A percentile compares a stretch with the other conserved stretches of the same genome.
phyloP scores from a whole-genome alignment of 2,888 invertebrate species.

The Eupelmus urozonus region DNA sequence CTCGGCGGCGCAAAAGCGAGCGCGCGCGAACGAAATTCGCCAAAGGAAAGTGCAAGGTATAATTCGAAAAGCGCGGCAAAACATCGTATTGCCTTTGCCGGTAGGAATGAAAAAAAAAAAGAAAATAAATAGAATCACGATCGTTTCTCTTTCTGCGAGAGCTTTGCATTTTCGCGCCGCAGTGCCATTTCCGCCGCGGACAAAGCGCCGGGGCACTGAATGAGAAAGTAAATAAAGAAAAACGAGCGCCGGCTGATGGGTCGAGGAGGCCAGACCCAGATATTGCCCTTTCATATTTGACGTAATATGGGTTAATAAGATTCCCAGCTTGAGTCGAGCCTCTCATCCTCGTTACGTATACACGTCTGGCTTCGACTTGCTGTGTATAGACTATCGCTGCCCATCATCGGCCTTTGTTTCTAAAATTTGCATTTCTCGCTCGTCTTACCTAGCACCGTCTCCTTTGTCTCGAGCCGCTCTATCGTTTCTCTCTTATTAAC shows the following conservation, averaged over 20 bases:
- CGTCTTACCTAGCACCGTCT: background rate
- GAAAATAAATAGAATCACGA: too few species aligned
- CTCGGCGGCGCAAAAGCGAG: conserved; percentile 8
- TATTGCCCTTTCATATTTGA: conserved; percentile 22
- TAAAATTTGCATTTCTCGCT: background rate
- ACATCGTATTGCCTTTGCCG: conserved; percentile 32
- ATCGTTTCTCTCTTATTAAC: too few species aligned
- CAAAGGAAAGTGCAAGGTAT: conserved; percentile 34
- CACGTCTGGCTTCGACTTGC: background rate
- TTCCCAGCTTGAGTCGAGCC: conserved; percentile 6
- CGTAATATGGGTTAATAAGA: conserved; percentile 39
- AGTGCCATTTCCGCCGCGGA: background rate
- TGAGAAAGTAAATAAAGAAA: background rate
- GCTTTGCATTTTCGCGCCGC: background rate
- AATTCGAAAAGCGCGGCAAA: conserved; percentile 18
- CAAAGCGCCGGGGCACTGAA: conserved; percentile 1
- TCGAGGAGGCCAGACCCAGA: background rate
- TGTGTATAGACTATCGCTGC: background rate
- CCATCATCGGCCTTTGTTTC: background rate
- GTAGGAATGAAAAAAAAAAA: too few species aligned
- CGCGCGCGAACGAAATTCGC: conserved; percentile 32
- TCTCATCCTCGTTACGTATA: conserved; percentile 1
- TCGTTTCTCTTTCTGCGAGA: conserved; percentile 1
- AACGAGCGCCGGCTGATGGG: too few species aligned
- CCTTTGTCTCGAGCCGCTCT: too few species aligned